These are phyloP conservation scores for Montipora efflorescens DNA, from an alignment of 64 coral and sea anemone species.

Conservation along the genomic window DNA sequence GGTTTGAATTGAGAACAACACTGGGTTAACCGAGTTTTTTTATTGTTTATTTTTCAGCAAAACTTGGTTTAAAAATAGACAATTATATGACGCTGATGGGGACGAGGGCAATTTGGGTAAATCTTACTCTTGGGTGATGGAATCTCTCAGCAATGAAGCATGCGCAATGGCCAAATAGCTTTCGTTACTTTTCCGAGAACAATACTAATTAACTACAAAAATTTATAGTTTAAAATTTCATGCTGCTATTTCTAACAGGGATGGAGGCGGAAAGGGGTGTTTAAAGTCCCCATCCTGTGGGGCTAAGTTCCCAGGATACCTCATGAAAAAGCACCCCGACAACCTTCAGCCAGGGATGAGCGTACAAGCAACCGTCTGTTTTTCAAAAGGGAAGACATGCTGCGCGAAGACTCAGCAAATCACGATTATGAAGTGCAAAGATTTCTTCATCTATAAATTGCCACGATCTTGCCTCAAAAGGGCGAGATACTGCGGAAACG, in stretches of 20 bases:
- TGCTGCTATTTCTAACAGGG: background rate
- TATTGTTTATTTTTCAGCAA: no score
- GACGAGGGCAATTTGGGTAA: no score
- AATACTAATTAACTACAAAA: background rate
- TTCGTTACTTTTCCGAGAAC: no score
- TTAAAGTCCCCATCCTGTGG: slow-evolving; percentile 13
- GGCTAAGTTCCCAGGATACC: slow-evolving; percentile 20
- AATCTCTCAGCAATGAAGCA: no score
- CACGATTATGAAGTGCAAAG: background rate
- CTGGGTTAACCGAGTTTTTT: no score
- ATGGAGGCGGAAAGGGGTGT: background rate
- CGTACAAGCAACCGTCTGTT: background rate
- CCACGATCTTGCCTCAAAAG: background rate
- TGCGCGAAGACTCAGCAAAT: slow-evolving; percentile 19
- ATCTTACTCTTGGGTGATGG: no score
- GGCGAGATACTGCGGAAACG: slow-evolving; percentile 8
- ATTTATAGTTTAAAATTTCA: background rate
- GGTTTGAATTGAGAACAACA: no score
- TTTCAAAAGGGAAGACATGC: background rate
- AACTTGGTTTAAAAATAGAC: no score
- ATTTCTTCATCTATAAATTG: slow-evolving; percentile 31
- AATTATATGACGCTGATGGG: no score
- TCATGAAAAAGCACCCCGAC: slow-evolving; percentile 5
- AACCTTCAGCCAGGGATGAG: background rate
- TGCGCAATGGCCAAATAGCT: no score